These are phyloP conservation scores for Mactromeris polynyma DNA, from an alignment of 2,888 invertebrate genomes.

Conservation along the genomic window DNA sequence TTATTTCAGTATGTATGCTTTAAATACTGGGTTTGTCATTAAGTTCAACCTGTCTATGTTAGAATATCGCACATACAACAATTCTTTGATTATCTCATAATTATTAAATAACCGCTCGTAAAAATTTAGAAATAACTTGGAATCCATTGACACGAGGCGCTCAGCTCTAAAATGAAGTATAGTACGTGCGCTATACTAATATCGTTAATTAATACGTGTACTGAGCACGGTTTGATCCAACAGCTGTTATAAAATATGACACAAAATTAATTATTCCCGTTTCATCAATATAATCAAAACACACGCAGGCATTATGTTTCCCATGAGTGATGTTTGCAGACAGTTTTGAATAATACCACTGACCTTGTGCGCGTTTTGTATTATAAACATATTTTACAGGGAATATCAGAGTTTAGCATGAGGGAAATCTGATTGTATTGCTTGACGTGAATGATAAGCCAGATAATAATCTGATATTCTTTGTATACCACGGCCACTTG, in stretches of 20 bases:
- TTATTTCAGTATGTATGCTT: no score
- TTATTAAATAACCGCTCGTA: no score
- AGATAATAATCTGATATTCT: background rate
- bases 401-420: background rate
- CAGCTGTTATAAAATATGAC: background rate
- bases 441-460: background rate
- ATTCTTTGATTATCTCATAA: no score
- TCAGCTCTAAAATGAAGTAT: no score
- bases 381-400: no score
- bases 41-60: no score
- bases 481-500: background rate
- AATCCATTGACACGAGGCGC: no score
- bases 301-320: background rate
- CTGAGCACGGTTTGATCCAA: background rate
- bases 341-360: background rate
- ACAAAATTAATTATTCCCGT: background rate
- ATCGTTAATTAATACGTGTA: no score
- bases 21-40: no score
- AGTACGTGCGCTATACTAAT: no score
- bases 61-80: no score
- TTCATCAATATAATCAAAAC: constrained; percentile 1
- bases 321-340: background rate
- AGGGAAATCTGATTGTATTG: background rate
- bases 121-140: no score
- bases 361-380: background rate